phyloP scores from a whole-genome alignment of 2,113 vertebrate species.

The Crypturellus undulatus region DNA sequence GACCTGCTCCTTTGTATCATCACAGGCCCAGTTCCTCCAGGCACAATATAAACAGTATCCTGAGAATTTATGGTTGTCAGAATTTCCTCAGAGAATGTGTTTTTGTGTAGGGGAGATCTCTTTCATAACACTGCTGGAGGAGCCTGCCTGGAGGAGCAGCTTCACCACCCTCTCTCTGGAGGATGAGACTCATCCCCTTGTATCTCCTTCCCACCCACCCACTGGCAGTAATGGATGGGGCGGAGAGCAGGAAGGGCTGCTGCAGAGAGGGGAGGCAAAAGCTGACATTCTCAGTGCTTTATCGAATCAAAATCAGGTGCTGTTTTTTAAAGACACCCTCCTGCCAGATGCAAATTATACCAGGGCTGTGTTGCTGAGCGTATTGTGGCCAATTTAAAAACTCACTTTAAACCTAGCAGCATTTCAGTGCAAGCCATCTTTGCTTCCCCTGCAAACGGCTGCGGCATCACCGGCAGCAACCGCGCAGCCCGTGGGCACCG shows the following conservation, averaged over 20 bases:
- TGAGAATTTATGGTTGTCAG: not conserved
- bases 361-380: conserved; percentile 26
- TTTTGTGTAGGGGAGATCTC: not conserved
- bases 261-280: not conserved
- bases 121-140: not conserved
- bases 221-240: fast-evolving
- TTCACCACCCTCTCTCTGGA: not conserved
- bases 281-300: not conserved
- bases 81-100: not conserved
- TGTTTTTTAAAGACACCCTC: conserved; percentile 49
- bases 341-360: conserved; percentile 26
- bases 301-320: not conserved
- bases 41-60: not conserved
- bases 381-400: not conserved
- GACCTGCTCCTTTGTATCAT: not conserved
- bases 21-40: not conserved
- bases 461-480: not conserved
- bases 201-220: not conserved
- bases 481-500: conserved; percentile 44
- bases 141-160: not conserved
- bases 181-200: not conserved
- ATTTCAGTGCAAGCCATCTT: conserved; percentile 17
- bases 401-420: not conserved
- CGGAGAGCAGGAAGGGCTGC: not conserved
- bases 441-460: conserved; percentile 27